Conservation (phyloP, 2,113 vertebrate genomes). For the Oryctolagus cuniculus region DNA sequence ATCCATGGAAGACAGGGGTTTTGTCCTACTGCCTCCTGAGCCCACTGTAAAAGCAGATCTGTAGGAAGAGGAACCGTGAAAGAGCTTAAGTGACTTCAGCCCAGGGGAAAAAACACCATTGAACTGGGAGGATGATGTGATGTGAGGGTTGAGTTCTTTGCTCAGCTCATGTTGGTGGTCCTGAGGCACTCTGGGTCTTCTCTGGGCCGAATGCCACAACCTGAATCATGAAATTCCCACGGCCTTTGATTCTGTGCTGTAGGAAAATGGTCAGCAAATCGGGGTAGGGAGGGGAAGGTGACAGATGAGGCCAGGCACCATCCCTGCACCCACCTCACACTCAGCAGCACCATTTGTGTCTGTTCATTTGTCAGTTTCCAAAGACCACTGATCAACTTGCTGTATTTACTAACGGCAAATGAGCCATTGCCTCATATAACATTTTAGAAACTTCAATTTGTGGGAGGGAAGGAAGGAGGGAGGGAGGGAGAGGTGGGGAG, state of each 20-base stretch:
- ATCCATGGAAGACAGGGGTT: neutral
- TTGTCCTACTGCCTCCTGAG: neutral
- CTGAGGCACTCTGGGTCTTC: neutral
- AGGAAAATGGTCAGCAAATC: neutral
- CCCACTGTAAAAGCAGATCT: neutral
- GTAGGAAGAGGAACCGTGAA: neutral
- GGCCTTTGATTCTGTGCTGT: neutral
- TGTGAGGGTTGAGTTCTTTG: rapidly evolving
- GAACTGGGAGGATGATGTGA: rapidly evolving
- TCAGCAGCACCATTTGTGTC: neutral
- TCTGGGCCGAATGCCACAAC: neutral
- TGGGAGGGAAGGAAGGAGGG: neutral
- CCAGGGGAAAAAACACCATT: neutral
- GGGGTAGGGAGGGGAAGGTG: rapidly evolving
- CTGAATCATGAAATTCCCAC: neutral
- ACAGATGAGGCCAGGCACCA: neutral
- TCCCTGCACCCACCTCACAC: neutral
- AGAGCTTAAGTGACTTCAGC: neutral
- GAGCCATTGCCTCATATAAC: neutral
- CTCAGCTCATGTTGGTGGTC: neutral
- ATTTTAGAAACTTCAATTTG: conserved; percentile 3
- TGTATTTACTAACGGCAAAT: neutral
- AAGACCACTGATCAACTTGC: neutral
- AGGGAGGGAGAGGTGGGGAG: neutral
- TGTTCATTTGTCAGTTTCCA: neutral